Base-by-base conservation (phyloP, 2,888 invertebrate species). In the Crematogaster levior region DNA sequence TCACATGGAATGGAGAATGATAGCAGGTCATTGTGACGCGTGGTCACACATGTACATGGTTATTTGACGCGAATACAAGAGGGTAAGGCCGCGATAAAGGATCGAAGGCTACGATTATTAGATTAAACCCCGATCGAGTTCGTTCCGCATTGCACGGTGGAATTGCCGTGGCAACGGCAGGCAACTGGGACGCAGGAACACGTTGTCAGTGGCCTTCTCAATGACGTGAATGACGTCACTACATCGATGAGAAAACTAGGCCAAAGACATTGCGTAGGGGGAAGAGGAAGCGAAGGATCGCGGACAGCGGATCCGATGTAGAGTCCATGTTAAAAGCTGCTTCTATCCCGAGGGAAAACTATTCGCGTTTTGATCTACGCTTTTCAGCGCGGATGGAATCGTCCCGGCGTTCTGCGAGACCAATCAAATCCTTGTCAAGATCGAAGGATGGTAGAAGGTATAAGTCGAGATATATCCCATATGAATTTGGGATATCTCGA, bases 141-240 rank as follows among this genome's bases (percentile, higher is more conserved):
- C 88, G 88, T 88, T 89, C 87, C 85, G 90, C 89, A 30, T 43
- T 60, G 60, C 73, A 46, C 27, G 66, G 10, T 43, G n/a, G 21
- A 51, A 51, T 43, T 53, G 37, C 68, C 51, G 27, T 27, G 43
- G 18, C 46, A 48, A n/a, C 68, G 51, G 30, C 21, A 34, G 30
- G 30, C 48, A 46, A 24, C 34, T 18, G 51, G 37, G 34, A 27
- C 34, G 18, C 70, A 24, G 89, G 90, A 93, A 93, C 91, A 5
- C 34, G 15, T 90, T 90, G 91, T 89, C 89, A 88, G 88, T 87
- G 91, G 91, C 91, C 91, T 91, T 90, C 93, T 94, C 93, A 93
- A 93, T 94, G 93, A 93, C 93, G 93, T 88, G 84, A 85, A 89
- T 93, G 93, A 93, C 94, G 94, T 93, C 93, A 93, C 89, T 75